A percentile compares a stretch with the other conserved stretches of the same genome.
Evolutionary conservation across 2,113 vertebrate genomes (phyloP).

Genomic region (Limanda limanda): DNA sequence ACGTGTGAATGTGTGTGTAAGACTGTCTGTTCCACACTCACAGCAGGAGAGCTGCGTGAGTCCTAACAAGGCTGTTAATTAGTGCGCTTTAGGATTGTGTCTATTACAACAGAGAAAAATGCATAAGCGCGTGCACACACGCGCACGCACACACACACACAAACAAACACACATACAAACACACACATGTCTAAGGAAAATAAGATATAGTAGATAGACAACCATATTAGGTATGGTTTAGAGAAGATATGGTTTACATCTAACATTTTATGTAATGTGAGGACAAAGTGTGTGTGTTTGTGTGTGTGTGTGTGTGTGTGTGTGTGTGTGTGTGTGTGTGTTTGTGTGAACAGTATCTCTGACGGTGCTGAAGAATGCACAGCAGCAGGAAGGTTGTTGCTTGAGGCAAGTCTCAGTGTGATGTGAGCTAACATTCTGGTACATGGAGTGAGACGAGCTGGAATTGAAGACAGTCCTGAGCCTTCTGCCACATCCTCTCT

Average conservation of each 20-base stretch:
- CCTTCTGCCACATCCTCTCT: conserved; percentile 50
- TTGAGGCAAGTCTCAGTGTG: conserved; percentile 63
- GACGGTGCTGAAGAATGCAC: conserved; percentile 28
- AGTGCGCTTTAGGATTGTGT: conserved; percentile 74
- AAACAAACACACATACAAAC: background rate
- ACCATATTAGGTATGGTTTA: background rate
- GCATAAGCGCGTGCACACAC: conserved; percentile 3
- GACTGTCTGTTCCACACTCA: conserved; percentile 30
- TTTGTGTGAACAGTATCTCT: conserved; percentile 15
- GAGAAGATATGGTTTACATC: conserved; percentile 14
- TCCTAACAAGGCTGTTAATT: conserved; percentile 82
- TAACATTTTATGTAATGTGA: conserved; percentile 10
- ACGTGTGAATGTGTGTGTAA: conserved; percentile 16
- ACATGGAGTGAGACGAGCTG: conserved; percentile 43
- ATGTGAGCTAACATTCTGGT: conserved; percentile 56
- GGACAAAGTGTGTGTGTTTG: background rate
- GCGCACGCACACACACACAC: conserved; percentile 1
- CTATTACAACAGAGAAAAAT: conserved; percentile 1
- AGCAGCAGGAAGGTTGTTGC: conserved; percentile 62
- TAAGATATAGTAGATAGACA: conserved; percentile 16
- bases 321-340: background rate
- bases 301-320: too few relatives aligned
- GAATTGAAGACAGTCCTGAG: conserved; percentile 57
- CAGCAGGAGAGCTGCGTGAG: conserved; percentile 68
- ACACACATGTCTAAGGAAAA: conserved; percentile 20